Conservation (phyloP, 2,797 vertebrate species). For the Acanthopagrus latus region DNA sequence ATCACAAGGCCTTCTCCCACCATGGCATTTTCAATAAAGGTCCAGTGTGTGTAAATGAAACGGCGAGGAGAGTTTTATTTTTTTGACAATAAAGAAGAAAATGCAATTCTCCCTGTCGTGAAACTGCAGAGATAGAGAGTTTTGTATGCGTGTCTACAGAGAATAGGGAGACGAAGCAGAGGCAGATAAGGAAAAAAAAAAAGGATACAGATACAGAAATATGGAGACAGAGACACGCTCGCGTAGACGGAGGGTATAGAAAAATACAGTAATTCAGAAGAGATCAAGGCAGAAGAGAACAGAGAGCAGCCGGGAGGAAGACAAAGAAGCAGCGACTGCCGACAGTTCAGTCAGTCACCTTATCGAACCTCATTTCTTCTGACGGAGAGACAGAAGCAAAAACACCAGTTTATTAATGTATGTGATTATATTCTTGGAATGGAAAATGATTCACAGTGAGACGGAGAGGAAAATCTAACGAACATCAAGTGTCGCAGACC, state of each 20-base stretch:
- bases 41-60: constrained; percentile 58
- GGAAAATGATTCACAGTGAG: not conserved
- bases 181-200: not conserved
- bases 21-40: constrained; percentile 65
- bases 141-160: not conserved
- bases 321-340: not conserved
- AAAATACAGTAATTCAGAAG: constrained; percentile 22
- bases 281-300: not conserved
- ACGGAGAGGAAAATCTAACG: not conserved
- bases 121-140: constrained; percentile 25
- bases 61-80: constrained; percentile 18
- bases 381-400: not conserved
- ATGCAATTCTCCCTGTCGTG: constrained; percentile 21
- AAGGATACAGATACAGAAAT: constrained; percentile 9
- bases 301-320: constrained; percentile 9
- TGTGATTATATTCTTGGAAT: not conserved
- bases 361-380: constrained; percentile 16
- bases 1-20: constrained; percentile 49
- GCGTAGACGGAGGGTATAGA: not conserved
- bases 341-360: constrained; percentile 34
- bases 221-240: not conserved
- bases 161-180: not conserved
- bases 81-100: constrained; percentile 50
- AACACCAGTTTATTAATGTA: not conserved
- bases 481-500: not conserved